Evolutionary conservation across 1,140 invertebrate genomes (phyloP).

Genomic region (Orussus abietinus): DNA sequence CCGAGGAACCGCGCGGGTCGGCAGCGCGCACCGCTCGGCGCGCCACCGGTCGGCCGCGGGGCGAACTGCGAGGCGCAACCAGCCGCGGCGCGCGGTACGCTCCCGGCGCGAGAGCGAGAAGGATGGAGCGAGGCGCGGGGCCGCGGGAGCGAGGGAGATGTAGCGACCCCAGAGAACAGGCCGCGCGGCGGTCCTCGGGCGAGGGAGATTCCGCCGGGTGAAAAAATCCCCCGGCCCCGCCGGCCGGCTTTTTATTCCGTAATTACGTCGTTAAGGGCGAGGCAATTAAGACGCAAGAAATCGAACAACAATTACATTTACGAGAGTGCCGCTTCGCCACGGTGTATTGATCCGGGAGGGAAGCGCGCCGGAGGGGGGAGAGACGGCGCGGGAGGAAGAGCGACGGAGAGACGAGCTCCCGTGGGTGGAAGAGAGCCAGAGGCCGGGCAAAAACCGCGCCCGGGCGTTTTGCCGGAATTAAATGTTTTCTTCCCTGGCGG

Average conservation of each 20-base stretch:
- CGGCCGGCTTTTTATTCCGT: constrained; percentile 34
- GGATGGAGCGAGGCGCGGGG: constrained; percentile 1
- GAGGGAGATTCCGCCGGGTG: constrained; percentile 3
- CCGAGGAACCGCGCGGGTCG: constrained; percentile 13
- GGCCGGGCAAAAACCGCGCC: constrained; percentile 16
- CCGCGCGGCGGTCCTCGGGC: constrained; percentile 4
- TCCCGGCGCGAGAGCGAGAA: not conserved
- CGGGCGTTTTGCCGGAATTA: not conserved
- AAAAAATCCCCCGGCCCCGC: constrained; percentile 14
- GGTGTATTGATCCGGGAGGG: constrained; percentile 45
- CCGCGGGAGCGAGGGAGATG: constrained; percentile 3
- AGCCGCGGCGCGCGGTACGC: not conserved
- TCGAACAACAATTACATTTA: constrained; percentile 50
- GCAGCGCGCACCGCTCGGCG: constrained; percentile 17
- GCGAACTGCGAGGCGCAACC: constrained; percentile 24
- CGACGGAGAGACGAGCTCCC: constrained; percentile 7
- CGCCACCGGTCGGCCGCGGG: constrained; percentile 25
- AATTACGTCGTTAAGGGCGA: constrained; percentile 48
- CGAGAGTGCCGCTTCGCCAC: constrained; percentile 32
- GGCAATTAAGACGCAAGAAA: constrained; percentile 50
- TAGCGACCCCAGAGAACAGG: constrained; percentile 14
- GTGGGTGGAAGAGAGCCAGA: constrained; percentile 24
- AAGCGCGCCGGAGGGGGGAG: constrained; percentile 23
- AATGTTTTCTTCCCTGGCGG: not conserved
- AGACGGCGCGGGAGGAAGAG: constrained; percentile 12